Evolutionary conservation across 2,113 vertebrate genomes (phyloP).

Genomic region (Muntiacus muntjak): DNA sequence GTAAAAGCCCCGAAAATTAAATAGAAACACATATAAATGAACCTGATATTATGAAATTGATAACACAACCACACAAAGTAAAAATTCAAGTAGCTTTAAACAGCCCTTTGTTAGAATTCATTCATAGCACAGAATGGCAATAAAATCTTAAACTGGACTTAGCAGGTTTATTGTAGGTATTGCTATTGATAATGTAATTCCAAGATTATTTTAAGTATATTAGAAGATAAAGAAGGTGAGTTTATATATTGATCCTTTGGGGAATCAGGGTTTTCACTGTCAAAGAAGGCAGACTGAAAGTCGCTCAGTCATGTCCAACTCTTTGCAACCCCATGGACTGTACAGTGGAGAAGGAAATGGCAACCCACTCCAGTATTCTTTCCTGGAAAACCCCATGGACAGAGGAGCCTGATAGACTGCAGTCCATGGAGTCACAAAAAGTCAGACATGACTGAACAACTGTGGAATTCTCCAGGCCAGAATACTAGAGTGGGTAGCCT

Average conservation of each 20-base stretch:
- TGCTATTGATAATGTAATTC: background rate
- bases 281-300: background rate
- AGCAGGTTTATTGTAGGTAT: background rate
- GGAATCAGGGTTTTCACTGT: background rate
- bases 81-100: background rate
- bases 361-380: background rate
- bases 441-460: fast-evolving
- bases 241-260: background rate
- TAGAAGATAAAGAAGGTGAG: background rate
- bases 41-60: background rate
- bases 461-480: background rate
- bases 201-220: background rate
- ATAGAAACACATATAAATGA: background rate
- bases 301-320: background rate
- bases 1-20: background rate
- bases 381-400: background rate
- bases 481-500: background rate
- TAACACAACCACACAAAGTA: background rate
- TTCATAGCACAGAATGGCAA: background rate
- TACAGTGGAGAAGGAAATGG: background rate
- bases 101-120: background rate
- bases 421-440: background rate
- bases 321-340: background rate
- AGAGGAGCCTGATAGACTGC: background rate
- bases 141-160: background rate